Conservation (phyloP, 2,113 vertebrate species). For the Desmodus rotundus region DNA sequence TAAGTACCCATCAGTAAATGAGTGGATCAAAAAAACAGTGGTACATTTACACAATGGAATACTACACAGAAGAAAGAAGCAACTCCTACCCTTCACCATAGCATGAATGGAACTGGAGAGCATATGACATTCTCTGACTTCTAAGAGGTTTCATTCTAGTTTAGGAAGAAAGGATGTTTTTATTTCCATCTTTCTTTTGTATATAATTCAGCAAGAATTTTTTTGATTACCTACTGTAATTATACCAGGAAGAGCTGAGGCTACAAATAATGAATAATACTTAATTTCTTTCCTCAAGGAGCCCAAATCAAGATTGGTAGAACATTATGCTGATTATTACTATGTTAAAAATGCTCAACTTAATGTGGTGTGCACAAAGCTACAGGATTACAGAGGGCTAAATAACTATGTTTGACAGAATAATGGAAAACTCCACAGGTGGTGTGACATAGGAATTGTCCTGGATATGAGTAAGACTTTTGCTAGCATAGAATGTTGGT, state of each 20-base stretch:
- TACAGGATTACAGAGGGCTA: not conserved
- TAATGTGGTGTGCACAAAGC: not conserved
- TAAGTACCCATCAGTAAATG: too few species aligned
- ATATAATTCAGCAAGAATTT: not conserved
- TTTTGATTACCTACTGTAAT: not conserved
- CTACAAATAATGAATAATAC: not conserved
- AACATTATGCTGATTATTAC: not conserved
- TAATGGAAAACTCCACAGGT: not conserved
- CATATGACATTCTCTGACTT: not conserved
- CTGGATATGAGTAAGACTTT: not conserved
- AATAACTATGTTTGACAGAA: not conserved
- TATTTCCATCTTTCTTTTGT: not conserved
- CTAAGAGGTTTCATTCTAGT: not conserved
- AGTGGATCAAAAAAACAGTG: too few species aligned
- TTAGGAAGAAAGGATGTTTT: not conserved
- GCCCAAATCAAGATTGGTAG: not conserved
- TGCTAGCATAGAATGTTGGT: not conserved
- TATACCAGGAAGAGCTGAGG: not conserved
- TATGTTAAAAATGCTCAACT: not conserved
- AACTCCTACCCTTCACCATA: too few species aligned
- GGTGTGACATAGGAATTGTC: not conserved
- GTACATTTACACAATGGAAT: too few species aligned
- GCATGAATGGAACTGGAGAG: too few species aligned
- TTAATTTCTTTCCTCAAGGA: not conserved
- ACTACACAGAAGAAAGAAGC: too few species aligned